Evolutionary conservation across 1,140 invertebrate species (phyloP).

Genomic region (Mylabris phalerata): DNA sequence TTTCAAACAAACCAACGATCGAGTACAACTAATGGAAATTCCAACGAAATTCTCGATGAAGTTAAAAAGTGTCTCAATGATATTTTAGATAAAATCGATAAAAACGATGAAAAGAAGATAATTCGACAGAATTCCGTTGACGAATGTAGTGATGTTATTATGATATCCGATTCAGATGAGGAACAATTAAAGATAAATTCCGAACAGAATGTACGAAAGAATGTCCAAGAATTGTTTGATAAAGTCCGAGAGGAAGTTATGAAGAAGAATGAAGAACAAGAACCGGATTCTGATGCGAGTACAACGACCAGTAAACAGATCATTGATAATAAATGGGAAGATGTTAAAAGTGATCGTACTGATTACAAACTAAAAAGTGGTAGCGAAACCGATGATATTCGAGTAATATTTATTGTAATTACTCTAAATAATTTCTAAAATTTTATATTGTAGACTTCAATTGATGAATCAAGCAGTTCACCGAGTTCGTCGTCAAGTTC

Average conservation of each 20-base stretch:
- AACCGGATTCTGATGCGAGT: constrained; percentile 32
- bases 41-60: constrained; percentile 9
- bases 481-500: constrained; percentile 25
- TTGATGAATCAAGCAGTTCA: constrained; percentile 25
- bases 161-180: constrained; percentile 39
- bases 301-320: constrained; percentile 8
- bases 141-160: constrained; percentile 28
- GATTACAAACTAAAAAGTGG: constrained; percentile 5
- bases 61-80: constrained; percentile 26
- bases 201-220: constrained; percentile 18
- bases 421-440: background rate
- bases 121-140: background rate
- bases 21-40: background rate
- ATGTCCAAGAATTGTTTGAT: constrained; percentile 47
- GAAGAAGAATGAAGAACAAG: constrained; percentile 34
- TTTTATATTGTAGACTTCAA: constrained; percentile 19
- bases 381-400: constrained; percentile 24
- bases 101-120: constrained; percentile 1
- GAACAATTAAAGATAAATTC: constrained; percentile 15
- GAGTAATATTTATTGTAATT: constrained; percentile 16
- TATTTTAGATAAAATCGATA: constrained; percentile 24
- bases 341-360: background rate
- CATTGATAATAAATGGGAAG: constrained; percentile 2
- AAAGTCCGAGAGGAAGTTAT: constrained; percentile 45
- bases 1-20: constrained; percentile 2